Base-by-base conservation (phyloP, 2,888 invertebrate genomes). In the Synanthedon formicaeformis region DNA sequence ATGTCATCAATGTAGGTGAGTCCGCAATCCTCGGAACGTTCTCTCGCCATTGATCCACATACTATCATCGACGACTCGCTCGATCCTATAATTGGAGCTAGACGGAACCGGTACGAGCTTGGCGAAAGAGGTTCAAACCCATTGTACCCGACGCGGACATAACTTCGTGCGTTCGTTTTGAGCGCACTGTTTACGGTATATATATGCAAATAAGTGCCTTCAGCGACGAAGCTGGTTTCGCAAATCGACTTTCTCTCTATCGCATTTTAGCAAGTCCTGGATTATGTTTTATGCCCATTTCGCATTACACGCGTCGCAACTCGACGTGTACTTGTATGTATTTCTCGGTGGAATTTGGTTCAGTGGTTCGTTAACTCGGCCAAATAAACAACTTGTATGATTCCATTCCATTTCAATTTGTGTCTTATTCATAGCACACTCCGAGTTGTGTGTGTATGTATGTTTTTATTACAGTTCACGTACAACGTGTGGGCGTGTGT, bases 1-100 rank as follows among this genome's bases (percentile, higher is more conserved):
- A 87, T 84, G 88, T 87, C 84, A 85, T 88, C 64, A 88, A 88
- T 84, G 81, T 88, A 83, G 88, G 88, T 88, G 80, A 86, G 88
- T 83, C 78, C 78, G 78, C 75, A 71, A 66, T 71, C 69, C 66
- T 71, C 72, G 62, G 67, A 67, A 67, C 68, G 34, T 34, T 71
- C 68, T 67, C 58, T 60, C 62, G 64, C 63, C 64, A 65, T 61
- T 65, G 75, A 66, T 73, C 73, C 63, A 77, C 76, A 78, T 77
- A 76, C 71, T 68, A 63, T 60, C 65, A 65, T 61, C 64, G 16
- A 18, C 63, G 60, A 58, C 64, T 64, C 64, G 67, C 63, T 61
- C 67, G 69, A 65, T 67, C 75, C 75, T 75, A 74, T 76, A 73
- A 81, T 75, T 78, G 78, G 72, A 79, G 75, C 82, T 74, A 73